Base-by-base conservation (phyloP, 2,888 invertebrate species). In the Portevinia maculata region DNA sequence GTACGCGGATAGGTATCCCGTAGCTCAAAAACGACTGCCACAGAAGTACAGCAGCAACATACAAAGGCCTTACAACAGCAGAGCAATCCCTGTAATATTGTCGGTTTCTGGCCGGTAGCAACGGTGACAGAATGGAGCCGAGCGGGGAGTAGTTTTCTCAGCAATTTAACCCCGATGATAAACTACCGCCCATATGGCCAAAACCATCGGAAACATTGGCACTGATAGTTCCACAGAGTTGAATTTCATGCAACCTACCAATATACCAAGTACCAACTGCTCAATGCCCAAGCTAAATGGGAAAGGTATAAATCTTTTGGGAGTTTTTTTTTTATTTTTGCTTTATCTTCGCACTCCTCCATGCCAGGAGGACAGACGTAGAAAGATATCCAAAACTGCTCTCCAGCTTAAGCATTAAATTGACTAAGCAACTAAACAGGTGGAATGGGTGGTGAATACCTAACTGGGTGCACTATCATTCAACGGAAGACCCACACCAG, bases 151-250 rank as follows among this genome's bases (percentile, higher is more conserved):
- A 76, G 65, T 83, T 76, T 83, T 76, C 81, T 55, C 53, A 76
- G 71, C 70, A 83, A 83, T 76, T 78, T 81, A 76, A 76, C 81
- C 71, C 64, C 52, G 65, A 81, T 81, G 81, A 81, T 81, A 76
- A 81, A 81, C 64, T 81, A 71, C 70, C 76, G 59, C 65, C 76
- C 76, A 81, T 78, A 83, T 76, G 78, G 71, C 52, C 76, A 71
- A 70, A 37, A 64, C 75, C 70, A 78, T 83, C 76, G 78, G 78
- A 71, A 83, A 65, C 46, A 62, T 59, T 46, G 44, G 60, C 64
- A 81, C 64, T 78, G 76, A 83, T 83, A 78, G 78, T 76, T 59
- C 76, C 65, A 71, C 71, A 83, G 53, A 76, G 76, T 83, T 78
- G 76, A 71, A 71, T 78, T 83, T 65, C 71, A 70, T 81, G 65